Evolutionary conservation across 2,113 vertebrate genomes (phyloP).

Genomic region (Ailurus styani): DNA sequence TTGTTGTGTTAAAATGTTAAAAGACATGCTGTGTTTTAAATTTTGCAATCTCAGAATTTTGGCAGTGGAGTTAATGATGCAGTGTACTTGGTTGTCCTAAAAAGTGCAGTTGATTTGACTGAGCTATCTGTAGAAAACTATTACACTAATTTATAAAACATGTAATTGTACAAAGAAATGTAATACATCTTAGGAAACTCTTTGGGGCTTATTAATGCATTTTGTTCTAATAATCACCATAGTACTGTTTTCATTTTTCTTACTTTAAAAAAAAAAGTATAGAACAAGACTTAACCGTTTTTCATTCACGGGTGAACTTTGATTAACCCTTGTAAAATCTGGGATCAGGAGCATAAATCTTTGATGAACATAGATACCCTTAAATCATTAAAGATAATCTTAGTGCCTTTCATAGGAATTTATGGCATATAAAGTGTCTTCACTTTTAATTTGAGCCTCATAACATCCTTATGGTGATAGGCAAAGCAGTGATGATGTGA

Average conservation of each 20-base stretch:
- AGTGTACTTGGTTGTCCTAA: conserved; percentile 8
- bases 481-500: neutral
- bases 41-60: conserved; percentile 15
- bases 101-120: conserved; percentile 12
- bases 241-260: conserved; percentile 22
- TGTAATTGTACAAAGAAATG: conserved; percentile 12
- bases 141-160: conserved; percentile 36
- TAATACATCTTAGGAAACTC: neutral
- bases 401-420: conserved; percentile 9
- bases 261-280: neutral
- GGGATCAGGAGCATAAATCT: neutral
- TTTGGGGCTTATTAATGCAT: neutral
- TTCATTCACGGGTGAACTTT: conserved; percentile 2
- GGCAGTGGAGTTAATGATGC: neutral
- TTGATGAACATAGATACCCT: neutral
- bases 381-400: conserved; percentile 35
- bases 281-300: conserved; percentile 5
- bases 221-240: conserved; percentile 24
- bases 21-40: neutral
- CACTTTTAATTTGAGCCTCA: neutral
- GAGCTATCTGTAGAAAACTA: conserved; percentile 9
- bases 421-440: neutral
- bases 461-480: neutral
- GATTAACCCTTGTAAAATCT: conserved; percentile 25
- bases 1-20: conserved; percentile 21